A percentile compares a stretch with the other conserved stretches of the same genome.
Evolutionary conservation across 1,140 invertebrate species (phyloP).

Genomic region (Rhagoletis zephyria): DNA sequence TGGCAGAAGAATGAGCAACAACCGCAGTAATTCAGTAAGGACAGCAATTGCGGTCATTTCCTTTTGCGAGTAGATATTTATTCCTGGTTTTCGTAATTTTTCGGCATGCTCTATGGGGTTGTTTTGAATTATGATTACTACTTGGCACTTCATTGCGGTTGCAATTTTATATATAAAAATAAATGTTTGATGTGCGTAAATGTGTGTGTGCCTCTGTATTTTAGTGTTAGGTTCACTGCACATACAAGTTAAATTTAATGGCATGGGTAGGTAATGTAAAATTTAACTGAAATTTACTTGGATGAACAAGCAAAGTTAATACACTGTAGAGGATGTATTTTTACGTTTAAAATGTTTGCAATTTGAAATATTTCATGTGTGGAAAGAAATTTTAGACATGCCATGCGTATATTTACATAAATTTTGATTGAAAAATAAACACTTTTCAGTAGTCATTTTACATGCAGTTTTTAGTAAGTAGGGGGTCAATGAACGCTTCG

Average conservation of each 20-base stretch:
- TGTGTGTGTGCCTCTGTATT: not conserved
- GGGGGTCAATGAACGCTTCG: too few relatives aligned
- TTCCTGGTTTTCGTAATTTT: not conserved
- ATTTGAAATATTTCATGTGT: too few relatives aligned
- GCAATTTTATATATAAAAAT: constrained; percentile 32
- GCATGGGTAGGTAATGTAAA: not conserved
- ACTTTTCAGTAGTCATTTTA: too few relatives aligned
- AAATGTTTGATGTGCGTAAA: not conserved
- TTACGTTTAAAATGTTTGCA: too few relatives aligned
- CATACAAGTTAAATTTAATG: not conserved
- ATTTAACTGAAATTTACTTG: not conserved
- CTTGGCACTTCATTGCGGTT: constrained; percentile 42
- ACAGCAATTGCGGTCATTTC: constrained; percentile 49
- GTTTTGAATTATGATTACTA: constrained; percentile 46
- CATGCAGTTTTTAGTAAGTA: too few relatives aligned
- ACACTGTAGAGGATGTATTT: too few relatives aligned
- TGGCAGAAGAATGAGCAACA: not conserved
- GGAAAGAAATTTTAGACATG: too few relatives aligned
- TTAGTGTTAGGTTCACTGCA: constrained; percentile 13
- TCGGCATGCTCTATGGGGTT: not conserved
- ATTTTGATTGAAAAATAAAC: too few relatives aligned
- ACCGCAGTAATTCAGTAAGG: constrained; percentile 50
- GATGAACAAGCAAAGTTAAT: too few relatives aligned
- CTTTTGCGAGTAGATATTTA: not conserved
- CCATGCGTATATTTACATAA: too few relatives aligned